These are phyloP conservation scores for Onthophagus taurus DNA, from an alignment of 1,140 invertebrate genomes.

Conservation along the genomic window DNA sequence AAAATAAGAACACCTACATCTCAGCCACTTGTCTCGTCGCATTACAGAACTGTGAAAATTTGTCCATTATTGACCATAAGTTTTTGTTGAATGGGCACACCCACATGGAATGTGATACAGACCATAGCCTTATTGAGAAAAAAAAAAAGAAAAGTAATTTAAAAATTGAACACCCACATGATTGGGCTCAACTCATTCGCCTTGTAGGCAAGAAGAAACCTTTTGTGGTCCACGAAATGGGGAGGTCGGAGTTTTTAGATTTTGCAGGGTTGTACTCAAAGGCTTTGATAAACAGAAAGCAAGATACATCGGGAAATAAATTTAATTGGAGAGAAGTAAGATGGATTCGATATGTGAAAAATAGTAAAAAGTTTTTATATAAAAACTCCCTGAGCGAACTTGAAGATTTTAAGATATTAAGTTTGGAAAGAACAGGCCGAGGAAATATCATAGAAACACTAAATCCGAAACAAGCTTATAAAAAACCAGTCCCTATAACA, in stretches of 20 bases:
- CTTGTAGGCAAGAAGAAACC: slow-evolving; percentile 9
- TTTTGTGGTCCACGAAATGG: slow-evolving; percentile 11
- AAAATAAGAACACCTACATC: too few relatives aligned
- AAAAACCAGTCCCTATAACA: slow-evolving; percentile 1
- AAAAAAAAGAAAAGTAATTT: slow-evolving; percentile 9
- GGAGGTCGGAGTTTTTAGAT: slow-evolving; percentile 14
- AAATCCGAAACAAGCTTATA: slow-evolving; percentile 7
- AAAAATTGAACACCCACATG: slow-evolving; percentile 12
- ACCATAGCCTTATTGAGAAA: slow-evolving; percentile 14
- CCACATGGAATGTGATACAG: slow-evolving; percentile 14
- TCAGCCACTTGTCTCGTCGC: too few relatives aligned
- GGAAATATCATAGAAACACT: slow-evolving; percentile 1
- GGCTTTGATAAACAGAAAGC: slow-evolving; percentile 9
- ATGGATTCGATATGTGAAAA: slow-evolving; percentile 9
- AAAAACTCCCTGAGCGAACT: slow-evolving; percentile 7
- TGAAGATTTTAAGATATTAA: slow-evolving; percentile 7
- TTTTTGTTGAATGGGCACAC: slow-evolving; percentile 12
- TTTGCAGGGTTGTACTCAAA: slow-evolving; percentile 8
- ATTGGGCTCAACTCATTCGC: slow-evolving; percentile 13
- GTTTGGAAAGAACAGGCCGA: slow-evolving; percentile 10
- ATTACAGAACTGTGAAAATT: too few relatives aligned
- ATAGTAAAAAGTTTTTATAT: slow-evolving; percentile 3
- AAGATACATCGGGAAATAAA: slow-evolving; percentile 7
- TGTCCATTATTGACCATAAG: slow-evolving; percentile 6
- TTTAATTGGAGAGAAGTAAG: slow-evolving; percentile 13